A percentile compares a stretch with the other conserved stretches of the same genome.
These are phyloP conservation scores for Gracilinanus agilis DNA, from an alignment of 2,113 vertebrate species.

Conservation along the genomic window DNA sequence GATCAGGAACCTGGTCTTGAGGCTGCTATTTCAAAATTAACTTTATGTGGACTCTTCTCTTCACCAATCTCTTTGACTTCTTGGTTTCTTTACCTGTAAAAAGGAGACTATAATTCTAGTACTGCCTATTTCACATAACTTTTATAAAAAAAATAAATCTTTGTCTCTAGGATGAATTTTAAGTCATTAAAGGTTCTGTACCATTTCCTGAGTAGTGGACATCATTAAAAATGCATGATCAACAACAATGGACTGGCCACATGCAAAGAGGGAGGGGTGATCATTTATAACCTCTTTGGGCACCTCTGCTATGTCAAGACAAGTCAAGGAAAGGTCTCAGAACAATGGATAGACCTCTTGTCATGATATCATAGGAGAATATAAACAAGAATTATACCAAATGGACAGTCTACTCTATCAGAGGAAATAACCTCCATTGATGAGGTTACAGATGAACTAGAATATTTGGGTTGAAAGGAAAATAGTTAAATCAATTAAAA, in stretches of 20 bases:
- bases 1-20: too few relatives aligned
- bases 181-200: background rate
- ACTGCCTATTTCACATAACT: too few relatives aligned
- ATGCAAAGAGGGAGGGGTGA: background rate
- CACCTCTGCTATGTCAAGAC: background rate
- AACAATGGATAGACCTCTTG: accelerated
- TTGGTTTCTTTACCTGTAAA: too few relatives aligned
- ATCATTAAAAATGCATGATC: background rate
- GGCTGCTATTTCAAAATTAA: too few relatives aligned
- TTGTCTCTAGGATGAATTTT: background rate
- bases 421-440: background rate
- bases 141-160: background rate
- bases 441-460: background rate
- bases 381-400: background rate
- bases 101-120: too few relatives aligned
- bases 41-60: background rate
- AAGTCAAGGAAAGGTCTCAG: background rate
- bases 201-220: background rate
- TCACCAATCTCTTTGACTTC: too few relatives aligned
- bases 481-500: background rate
- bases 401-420: background rate
- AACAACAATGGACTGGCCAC: background rate
- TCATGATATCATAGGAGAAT: background rate
- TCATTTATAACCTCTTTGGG: background rate
- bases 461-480: background rate